Conservation (phyloP, 2,113 vertebrate genomes). For the Lichenostomus cassidix region DNA sequence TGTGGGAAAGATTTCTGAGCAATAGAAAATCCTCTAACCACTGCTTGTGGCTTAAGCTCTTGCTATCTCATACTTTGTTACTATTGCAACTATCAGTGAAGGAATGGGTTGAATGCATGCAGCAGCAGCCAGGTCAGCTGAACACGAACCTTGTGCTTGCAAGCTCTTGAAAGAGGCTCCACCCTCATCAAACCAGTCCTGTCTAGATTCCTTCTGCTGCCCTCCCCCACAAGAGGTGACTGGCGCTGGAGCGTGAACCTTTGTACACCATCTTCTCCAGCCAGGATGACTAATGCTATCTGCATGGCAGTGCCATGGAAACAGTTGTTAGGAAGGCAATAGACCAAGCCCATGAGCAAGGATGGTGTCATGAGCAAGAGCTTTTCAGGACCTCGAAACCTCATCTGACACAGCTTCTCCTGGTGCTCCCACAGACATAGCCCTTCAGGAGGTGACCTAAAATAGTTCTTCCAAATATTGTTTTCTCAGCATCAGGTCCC, state of each 20-base stretch:
- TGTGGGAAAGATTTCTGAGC: neutral
- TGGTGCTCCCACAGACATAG: neutral
- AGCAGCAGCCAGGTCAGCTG: neutral
- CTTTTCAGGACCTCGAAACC: neutral
- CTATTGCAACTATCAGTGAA: neutral
- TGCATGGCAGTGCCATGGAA: neutral
- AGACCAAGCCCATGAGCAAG: neutral
- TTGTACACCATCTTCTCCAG: neutral
- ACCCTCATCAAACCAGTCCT: neutral
- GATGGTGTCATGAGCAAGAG: neutral
- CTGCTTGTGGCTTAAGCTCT: neutral
- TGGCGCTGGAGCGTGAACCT: neutral
- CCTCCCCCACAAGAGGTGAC: neutral
- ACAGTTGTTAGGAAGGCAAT: neutral
- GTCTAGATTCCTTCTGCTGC: neutral
- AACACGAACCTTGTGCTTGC: neutral
- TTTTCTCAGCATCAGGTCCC: neutral
- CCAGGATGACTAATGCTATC: neutral
- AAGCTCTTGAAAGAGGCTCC: neutral
- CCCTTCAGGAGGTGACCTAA: neutral
- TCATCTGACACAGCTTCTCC: neutral
- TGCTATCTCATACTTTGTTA: neutral
- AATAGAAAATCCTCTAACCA: neutral
- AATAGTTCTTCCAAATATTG: neutral
- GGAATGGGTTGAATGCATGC: neutral